Conservation (phyloP, 2,113 vertebrate species). For the Scalopus aquaticus region DNA sequence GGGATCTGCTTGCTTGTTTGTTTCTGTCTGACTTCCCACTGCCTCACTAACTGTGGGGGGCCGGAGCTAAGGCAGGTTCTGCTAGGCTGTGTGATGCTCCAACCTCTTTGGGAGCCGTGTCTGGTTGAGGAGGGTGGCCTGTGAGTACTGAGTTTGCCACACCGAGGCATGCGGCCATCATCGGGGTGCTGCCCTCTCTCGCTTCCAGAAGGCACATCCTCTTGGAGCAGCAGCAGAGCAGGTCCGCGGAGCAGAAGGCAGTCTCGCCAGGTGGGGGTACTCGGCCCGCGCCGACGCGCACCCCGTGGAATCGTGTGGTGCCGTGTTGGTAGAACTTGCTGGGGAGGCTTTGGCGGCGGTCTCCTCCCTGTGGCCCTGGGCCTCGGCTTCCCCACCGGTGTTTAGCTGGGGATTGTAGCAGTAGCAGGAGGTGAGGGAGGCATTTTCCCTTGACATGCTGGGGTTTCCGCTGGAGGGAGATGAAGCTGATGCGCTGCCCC, state of each 20-base stretch:
- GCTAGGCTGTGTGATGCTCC: background rate
- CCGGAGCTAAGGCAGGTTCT: background rate
- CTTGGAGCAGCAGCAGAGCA: background rate
- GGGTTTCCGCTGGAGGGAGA: background rate
- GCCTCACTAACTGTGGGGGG: background rate
- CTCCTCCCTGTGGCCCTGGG: background rate
- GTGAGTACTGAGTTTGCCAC: background rate
- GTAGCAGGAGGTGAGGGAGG: background rate
- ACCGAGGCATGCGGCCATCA: background rate
- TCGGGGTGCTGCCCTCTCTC: background rate
- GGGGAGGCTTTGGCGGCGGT: background rate
- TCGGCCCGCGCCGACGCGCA: background rate
- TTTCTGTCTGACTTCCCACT: background rate
- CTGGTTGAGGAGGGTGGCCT: background rate
- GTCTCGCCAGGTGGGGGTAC: background rate
- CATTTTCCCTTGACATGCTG: background rate
- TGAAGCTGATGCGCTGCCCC: background rate
- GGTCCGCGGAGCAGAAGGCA: background rate
- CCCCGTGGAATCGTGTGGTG: background rate
- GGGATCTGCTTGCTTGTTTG: background rate
- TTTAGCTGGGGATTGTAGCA: background rate
- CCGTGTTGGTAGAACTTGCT: background rate
- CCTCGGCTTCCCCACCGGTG: background rate
- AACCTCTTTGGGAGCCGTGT: background rate
- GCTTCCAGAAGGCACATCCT: background rate